These are phyloP conservation scores for Sciurus vulgaris DNA, from an alignment of 2,797 vertebrate genomes.

Conservation along the genomic window DNA sequence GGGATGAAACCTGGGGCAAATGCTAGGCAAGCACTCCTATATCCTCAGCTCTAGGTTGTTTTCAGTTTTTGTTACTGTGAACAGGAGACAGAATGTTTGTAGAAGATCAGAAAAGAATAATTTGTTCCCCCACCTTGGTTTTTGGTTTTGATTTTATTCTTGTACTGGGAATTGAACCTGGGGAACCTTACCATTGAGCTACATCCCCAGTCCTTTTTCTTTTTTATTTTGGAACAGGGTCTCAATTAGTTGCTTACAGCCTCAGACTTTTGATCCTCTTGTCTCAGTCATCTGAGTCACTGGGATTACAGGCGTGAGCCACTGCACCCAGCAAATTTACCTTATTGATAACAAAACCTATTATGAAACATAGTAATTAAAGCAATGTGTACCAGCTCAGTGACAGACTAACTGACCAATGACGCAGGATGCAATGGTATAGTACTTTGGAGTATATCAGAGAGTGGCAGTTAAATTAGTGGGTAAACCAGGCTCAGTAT, in stretches of 20 bases:
- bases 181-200: no score
- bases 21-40: background rate
- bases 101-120: background rate
- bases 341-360: background rate
- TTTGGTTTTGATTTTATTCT: no score
- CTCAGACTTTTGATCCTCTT: no score
- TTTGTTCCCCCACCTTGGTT: no score
- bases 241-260: no score
- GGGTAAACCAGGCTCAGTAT: no score
- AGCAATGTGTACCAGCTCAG: background rate
- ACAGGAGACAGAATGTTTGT: background rate
- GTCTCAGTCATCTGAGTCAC: no score
- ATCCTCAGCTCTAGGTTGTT: background rate
- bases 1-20: background rate
- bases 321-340: no score
- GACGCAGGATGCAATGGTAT: background rate
- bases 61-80: background rate
- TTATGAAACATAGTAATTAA: background rate
- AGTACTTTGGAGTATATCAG: background rate
- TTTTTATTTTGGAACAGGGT: no score
- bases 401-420: background rate
- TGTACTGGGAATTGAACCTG: no score
- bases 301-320: no score
- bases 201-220: no score
- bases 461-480: background rate